Evolutionary conservation across 2,888 invertebrate species (phyloP), one percentile per base, ranked within the genome.

Genomic region (Digitonthophagus gazella): DNA sequence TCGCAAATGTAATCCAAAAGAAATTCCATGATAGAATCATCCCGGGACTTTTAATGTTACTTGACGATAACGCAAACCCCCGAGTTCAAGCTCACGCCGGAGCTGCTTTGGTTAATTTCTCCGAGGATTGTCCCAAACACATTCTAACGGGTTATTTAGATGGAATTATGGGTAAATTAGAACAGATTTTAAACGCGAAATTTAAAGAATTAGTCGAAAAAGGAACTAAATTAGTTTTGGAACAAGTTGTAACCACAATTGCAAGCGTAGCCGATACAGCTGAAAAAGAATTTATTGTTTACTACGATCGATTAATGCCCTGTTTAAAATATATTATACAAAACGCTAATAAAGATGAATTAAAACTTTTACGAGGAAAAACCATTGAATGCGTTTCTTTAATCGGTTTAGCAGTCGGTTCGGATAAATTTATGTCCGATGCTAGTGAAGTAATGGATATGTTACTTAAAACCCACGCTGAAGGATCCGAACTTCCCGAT

Each of bases 351-450:
- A 91, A 91, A 15, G 90, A 91, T 20, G 96, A 97, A 78, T 86
- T 97, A 72, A 93, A 96, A 78, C 87, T 98, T 84, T 85, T 99
- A 54, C 89, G 98, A 67, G 98, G 81, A 28, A 99, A 99, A 85
- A 97, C 98, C 1, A 99, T 99, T 74, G 99, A 99, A 83, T 99
- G 99, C 80, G 96, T 99, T 74, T 97, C 97, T 80, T 88, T 99
- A 69, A 98, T 99, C 81, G 99, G 99, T 76, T 82, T 93, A 75
- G 93, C 93, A 28, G 93, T 93, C 16, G 93, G 93, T 2, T 86
- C 90, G 44, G 92, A 92, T 71, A 93, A 93, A 86, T 98, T 98
- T 82, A 89, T 93, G 81, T 83, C 87, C 2, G 98, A 98, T 83
- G 98, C 97, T 0, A 93, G 92, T 67, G 96, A 97, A 81, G 93